Percentiles rank a stretch among this genome's conserved stretches.
phyloP scores from a whole-genome alignment of 2,888 invertebrate species.

The Drosophila affinis region DNA sequence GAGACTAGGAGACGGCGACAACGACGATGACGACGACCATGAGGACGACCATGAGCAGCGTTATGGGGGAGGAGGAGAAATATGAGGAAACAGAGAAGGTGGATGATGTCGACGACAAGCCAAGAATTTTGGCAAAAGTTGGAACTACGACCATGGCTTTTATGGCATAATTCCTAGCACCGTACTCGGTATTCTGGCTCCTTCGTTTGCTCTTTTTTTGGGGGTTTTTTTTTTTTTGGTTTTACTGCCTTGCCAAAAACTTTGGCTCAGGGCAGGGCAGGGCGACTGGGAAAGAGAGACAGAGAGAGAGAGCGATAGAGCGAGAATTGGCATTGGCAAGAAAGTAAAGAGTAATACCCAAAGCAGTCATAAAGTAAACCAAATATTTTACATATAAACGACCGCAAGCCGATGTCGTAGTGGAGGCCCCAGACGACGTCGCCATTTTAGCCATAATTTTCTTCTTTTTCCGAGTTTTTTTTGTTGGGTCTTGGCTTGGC shows the following conservation, averaged over 20 bases:
- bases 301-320: slow-evolving; percentile 33
- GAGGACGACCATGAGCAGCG: slow-evolving; percentile 10
- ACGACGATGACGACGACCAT: slow-evolving; percentile 36
- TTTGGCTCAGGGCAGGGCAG: slow-evolving; percentile 25
- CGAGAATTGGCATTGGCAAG: slow-evolving; percentile 70
- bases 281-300: slow-evolving; percentile 3
- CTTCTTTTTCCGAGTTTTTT: slow-evolving; percentile 14
- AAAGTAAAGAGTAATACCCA: slow-evolving; percentile 79
- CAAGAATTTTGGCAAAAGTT: slow-evolving; percentile 49
- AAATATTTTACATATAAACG: slow-evolving; percentile 78
- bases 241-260: slow-evolving; percentile 56
- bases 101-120: slow-evolving; percentile 53
- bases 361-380: slow-evolving; percentile 77
- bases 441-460: slow-evolving; percentile 71
- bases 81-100: slow-evolving; percentile 26
- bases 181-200: slow-evolving; percentile 15
- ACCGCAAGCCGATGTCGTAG: slow-evolving; percentile 68
- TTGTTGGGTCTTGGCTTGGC: slow-evolving; percentile 9
- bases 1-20: slow-evolving; percentile 55
- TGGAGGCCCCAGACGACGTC: slow-evolving; percentile 67
- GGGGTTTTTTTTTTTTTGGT: slow-evolving; percentile 40
- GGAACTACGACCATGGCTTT: slow-evolving; percentile 63
- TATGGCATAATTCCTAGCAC: slow-evolving; percentile 74
- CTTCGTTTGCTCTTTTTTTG: slow-evolving; percentile 6
- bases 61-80: background rate